Conservation (phyloP, 2,113 vertebrate species). For the Megalops atlanticus region DNA sequence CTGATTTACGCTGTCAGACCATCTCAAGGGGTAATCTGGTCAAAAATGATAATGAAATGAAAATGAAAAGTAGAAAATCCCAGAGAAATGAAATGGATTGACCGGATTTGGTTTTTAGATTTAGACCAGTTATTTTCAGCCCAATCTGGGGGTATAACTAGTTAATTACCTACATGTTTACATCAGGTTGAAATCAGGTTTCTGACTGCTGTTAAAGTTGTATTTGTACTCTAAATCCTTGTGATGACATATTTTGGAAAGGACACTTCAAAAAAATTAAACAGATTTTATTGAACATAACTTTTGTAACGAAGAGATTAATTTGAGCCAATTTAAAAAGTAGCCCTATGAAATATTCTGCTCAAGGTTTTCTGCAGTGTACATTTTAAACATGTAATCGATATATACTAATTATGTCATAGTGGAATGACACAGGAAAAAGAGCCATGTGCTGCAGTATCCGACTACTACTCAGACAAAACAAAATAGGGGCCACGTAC, state of each 20-base stretch:
- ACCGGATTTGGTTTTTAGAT: background rate
- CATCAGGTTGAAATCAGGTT: too few species aligned
- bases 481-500: background rate
- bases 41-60: background rate
- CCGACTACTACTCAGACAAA: background rate
- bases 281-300: background rate
- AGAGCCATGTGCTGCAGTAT: background rate
- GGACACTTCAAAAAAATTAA: background rate
- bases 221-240: background rate
- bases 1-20: background rate
- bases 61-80: background rate
- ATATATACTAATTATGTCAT: conserved; percentile 6
- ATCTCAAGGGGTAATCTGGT: background rate
- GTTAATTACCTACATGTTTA: background rate
- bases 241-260: background rate
- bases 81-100: background rate
- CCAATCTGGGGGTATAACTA: background rate
- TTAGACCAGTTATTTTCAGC: background rate
- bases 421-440: conserved; percentile 4
- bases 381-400: too few species aligned
- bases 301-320: background rate
- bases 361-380: conserved; percentile 20
- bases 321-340: background rate
- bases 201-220: too few species aligned
- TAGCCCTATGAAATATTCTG: conserved; percentile 2